These are phyloP conservation scores for Microtus oregoni DNA, from an alignment of 2,113 vertebrate genomes.

Conservation along the genomic window DNA sequence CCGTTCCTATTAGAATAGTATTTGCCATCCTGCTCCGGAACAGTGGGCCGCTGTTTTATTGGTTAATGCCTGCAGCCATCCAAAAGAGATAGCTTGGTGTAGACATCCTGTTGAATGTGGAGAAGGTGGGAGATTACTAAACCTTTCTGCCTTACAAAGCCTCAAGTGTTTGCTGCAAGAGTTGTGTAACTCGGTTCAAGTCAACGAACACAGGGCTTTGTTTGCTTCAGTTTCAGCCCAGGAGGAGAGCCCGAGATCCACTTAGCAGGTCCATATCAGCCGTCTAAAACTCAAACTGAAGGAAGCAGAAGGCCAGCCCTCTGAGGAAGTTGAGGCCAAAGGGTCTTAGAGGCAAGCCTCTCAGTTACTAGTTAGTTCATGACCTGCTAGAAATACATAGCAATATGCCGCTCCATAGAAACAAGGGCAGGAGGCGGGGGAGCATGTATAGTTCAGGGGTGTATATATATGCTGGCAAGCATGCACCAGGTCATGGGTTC, in stretches of 20 bases:
- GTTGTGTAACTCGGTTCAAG: background rate
- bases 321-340: background rate
- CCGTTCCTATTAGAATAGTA: background rate
- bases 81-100: background rate
- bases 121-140: background rate
- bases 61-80: background rate
- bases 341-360: background rate
- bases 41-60: background rate
- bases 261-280: background rate
- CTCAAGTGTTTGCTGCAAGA: slow-evolving; percentile 19
- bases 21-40: background rate
- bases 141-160: background rate
- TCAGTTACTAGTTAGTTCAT: background rate
- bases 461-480: background rate
- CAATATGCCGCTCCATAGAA: background rate
- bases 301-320: background rate
- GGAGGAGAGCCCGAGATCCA: background rate
- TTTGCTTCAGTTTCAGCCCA: background rate
- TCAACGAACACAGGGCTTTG: background rate
- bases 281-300: slow-evolving; percentile 2
- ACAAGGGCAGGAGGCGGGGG: background rate
- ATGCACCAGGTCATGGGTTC: background rate
- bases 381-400: background rate
- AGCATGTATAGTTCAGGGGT: background rate
- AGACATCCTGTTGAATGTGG: slow-evolving; percentile 11